phyloP scores from a whole-genome alignment of 1,140 invertebrate genomes.

The Xylocopa sonorina region DNA sequence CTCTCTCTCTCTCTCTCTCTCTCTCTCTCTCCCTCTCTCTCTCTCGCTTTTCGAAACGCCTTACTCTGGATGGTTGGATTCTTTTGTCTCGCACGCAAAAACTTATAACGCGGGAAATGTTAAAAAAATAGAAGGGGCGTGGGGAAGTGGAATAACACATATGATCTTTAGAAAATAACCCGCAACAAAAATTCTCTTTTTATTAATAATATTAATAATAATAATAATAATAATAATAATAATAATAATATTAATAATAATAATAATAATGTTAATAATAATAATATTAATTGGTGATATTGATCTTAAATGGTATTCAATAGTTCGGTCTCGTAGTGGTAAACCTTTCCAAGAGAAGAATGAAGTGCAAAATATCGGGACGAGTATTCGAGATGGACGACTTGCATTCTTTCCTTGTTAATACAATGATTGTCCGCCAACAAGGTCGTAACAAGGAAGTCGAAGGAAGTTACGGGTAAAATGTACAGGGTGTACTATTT shows the following conservation, averaged over 20 bases:
- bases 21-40: too few species aligned
- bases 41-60: not conserved
- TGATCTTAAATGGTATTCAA: conserved; percentile 51
- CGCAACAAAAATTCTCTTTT: conserved; percentile 77
- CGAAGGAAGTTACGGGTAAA: conserved; percentile 17
- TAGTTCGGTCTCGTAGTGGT: conserved; percentile 60
- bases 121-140: not conserved
- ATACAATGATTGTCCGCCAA: conserved; percentile 20
- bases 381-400: conserved; percentile 43
- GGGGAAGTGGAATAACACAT: conserved; percentile 43
- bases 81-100: not conserved
- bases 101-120: not conserved
- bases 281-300: conserved; percentile 61
- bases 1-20: too few species aligned
- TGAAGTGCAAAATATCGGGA: conserved; percentile 59
- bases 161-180: conserved; percentile 75
- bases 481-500: not conserved
- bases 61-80: not conserved
- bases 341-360: conserved; percentile 66
- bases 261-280: conserved; percentile 67
- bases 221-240: conserved; percentile 68
- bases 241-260: conserved; percentile 65
- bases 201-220: conserved; percentile 71
- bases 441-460: conserved; percentile 17
- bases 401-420: conserved; percentile 16